These are phyloP conservation scores for Drosophila mimica DNA, from an alignment of 2,888 invertebrate species.

Conservation along the genomic window DNA sequence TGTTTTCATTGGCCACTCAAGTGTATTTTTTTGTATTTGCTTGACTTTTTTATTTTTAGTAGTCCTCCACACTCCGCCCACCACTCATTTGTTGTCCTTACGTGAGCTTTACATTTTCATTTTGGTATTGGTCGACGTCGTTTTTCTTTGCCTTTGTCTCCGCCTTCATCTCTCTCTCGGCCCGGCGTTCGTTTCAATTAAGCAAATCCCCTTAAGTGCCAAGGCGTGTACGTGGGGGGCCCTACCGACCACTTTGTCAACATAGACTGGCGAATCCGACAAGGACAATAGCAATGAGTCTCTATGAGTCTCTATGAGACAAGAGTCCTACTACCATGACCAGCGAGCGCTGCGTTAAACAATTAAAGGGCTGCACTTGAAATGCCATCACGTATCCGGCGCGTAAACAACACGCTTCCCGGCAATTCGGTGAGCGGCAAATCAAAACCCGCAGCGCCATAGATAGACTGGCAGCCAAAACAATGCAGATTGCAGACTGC, in stretches of 20 bases:
- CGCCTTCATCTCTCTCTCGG: slow-evolving; percentile 33
- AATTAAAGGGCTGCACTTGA: slow-evolving; percentile 78
- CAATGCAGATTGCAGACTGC: slow-evolving; percentile 3
- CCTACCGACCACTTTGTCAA: slow-evolving; percentile 54
- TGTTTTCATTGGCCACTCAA: slow-evolving; percentile 45
- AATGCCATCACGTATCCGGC: slow-evolving; percentile 72
- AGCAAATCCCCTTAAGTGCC: slow-evolving; percentile 82
- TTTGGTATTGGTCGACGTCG: slow-evolving; percentile 45
- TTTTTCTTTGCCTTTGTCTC: slow-evolving; percentile 40
- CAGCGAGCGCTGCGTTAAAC: slow-evolving; percentile 56
- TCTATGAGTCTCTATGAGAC: slow-evolving; percentile 11
- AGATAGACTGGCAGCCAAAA: slow-evolving; percentile 18
- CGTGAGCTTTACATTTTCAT: slow-evolving; percentile 55
- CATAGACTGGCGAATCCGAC: slow-evolving; percentile 41
- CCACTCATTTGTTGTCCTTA: slow-evolving; percentile 35
- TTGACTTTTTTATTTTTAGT: slow-evolving; percentile 48
- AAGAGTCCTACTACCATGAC: neutral
- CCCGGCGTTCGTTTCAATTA: slow-evolving; percentile 79
- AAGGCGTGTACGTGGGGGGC: slow-evolving; percentile 69
- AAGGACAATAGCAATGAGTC: slow-evolving; percentile 39
- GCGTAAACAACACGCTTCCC: slow-evolving; percentile 56
- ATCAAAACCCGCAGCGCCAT: slow-evolving; percentile 33
- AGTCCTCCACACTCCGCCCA: neutral
- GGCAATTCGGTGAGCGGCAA: slow-evolving; percentile 37
- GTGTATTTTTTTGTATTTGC: slow-evolving; percentile 60